Evolutionary conservation across 2,888 invertebrate genomes (phyloP).

Genomic region (Apamea epomidion): DNA sequence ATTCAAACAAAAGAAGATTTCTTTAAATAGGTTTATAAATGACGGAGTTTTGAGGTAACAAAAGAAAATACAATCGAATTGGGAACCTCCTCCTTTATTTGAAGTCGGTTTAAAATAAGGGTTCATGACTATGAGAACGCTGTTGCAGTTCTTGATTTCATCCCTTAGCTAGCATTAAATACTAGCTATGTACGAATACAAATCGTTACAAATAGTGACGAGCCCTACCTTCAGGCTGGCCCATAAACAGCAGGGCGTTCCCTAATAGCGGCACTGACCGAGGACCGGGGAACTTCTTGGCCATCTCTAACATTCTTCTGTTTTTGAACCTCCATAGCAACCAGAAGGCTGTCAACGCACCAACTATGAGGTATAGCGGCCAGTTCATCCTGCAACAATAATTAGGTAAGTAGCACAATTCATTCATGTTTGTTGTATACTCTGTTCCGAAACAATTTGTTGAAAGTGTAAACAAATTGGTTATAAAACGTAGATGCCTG

Average conservation of each 20-base stretch:
- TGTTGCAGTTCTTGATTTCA: background rate
- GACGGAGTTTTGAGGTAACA: no score
- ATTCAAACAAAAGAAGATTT: no score
- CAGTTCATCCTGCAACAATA: constrained; percentile 73
- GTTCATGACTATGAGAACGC: background rate
- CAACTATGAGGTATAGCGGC: constrained; percentile 63
- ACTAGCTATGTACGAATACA: background rate
- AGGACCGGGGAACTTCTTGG: constrained; percentile 78
- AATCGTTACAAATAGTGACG: background rate
- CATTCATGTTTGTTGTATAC: background rate
- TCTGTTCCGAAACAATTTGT: background rate
- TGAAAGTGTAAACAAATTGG: background rate
- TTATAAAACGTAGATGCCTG: background rate
- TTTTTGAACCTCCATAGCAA: constrained; percentile 78
- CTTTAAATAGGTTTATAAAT: no score
- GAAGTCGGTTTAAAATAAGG: background rate
- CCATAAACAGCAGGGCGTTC: constrained; percentile 79
- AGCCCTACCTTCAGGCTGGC: constrained; percentile 76
- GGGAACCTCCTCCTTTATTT: no score
- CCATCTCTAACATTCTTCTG: constrained; percentile 74
- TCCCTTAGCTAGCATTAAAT: background rate
- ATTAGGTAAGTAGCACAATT: background rate
- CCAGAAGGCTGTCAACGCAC: constrained; percentile 71
- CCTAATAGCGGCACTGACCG: constrained; percentile 78
- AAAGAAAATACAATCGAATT: no score